Base-by-base conservation (phyloP, 2,888 invertebrate species). In the Rhingia campestris region DNA sequence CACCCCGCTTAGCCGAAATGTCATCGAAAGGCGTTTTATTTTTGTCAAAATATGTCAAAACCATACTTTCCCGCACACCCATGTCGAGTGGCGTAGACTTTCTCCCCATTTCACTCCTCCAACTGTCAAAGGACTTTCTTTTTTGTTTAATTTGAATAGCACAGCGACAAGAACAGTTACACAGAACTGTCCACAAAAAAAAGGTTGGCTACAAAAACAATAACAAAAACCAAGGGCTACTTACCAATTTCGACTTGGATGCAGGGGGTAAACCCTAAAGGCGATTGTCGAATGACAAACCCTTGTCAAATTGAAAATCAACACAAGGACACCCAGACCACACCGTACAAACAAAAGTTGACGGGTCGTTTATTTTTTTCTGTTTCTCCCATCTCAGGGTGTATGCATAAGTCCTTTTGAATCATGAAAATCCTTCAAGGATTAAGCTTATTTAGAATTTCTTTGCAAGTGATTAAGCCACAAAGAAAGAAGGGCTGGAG, bases 301-400 rank as follows among this genome's bases (percentile, higher is more conserved):
- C 84, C 84, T 80, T 75, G 80, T 84, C 84, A 84, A 84, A 84
- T 74, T 84, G 74, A 75, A 80, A 80, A 84, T 75, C 79, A 84
- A 80, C 84, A 80, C 84, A 84, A 80, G 69, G 74, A 47, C 66
- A 69, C 4, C 47, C 41, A 10, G 64, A 14, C 58, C 64, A 43
- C 41, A 30, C 45, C 70, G 47, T 45, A 51, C 61, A 35, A 4
- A 41, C 41, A 37, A 35, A 47, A 54, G 30, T 6, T 12, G 4
- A 6, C 22, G 22, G 22, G 22, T 22, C 22, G 22, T 2, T 22
- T 22, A n/a, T 22, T 22, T 22, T 22, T 47, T 41, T 22, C 7
- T 7, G 5, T 22, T 1, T 53, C 37, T 22, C 30, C 6, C 47
- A 6, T 33, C 41, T 22, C 22, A 22, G 22, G 4, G 32, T 73